These are phyloP conservation scores for Drosophila ochracea DNA, from an alignment of 2,888 invertebrate species.

Conservation along the genomic window DNA sequence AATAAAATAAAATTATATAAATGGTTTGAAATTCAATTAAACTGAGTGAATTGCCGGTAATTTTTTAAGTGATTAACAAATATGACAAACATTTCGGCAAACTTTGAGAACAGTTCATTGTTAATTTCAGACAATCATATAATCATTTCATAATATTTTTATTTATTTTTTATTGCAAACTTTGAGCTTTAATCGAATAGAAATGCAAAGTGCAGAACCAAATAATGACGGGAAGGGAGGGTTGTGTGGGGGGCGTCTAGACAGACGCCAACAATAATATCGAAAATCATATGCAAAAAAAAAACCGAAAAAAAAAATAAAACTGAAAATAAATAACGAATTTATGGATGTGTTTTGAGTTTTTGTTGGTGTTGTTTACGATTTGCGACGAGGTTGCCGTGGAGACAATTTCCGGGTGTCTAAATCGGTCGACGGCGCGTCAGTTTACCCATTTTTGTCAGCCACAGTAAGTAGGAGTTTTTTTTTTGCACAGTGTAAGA, in stretches of 20 bases:
- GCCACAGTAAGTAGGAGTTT: conserved; percentile 27
- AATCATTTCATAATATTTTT: not conserved
- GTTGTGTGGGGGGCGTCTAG: conserved; percentile 14
- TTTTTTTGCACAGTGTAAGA: not conserved
- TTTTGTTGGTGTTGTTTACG: conserved; percentile 14
- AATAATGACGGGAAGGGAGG: not conserved
- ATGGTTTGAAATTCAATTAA: not conserved
- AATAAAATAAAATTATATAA: not conserved
- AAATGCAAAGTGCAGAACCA: conserved; percentile 26
- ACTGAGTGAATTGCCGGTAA: not conserved
- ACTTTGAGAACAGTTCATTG: not conserved
- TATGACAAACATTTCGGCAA: not conserved
- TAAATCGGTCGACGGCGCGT: conserved; percentile 61
- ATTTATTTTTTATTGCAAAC: not conserved
- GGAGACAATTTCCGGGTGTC: conserved; percentile 75
- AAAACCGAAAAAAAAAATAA: not conserved
- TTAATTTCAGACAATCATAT: conserved; percentile 7
- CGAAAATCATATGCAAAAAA: conserved; percentile 14
- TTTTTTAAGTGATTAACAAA: not conserved
- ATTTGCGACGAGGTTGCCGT: conserved; percentile 14
- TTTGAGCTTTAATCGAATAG: not conserved
- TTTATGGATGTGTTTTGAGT: conserved; percentile 11
- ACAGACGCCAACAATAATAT: conserved; percentile 35
- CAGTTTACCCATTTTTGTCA: conserved; percentile 16
- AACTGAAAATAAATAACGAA: conserved; percentile 8